Conservation (phyloP, 1,140 invertebrate species). For the Zaprionus gabonicus region DNA sequence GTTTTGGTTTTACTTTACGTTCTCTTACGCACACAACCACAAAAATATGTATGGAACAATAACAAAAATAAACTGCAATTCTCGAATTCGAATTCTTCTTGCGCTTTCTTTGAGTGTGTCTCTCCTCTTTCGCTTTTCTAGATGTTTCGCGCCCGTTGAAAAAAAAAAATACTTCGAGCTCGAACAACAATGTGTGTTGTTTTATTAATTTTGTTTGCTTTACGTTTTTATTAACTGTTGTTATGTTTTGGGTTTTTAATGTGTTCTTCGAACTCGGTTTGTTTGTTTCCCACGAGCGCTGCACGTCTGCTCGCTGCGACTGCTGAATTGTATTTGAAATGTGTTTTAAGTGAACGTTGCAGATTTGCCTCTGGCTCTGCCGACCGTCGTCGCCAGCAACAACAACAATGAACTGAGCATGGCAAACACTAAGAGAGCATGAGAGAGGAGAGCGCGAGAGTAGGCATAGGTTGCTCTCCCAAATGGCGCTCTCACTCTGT, state of each 20-base stretch:
- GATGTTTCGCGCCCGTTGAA: conserved; percentile 37
- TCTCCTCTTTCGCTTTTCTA: conserved; percentile 20
- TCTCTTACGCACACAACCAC: conserved; percentile 24
- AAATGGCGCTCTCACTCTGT: not conserved
- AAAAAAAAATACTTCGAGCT: not conserved
- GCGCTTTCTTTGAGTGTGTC: not conserved
- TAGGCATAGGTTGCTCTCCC: conserved; percentile 15
- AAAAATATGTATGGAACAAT: conserved; percentile 26
- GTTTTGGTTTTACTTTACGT: conserved; percentile 6
- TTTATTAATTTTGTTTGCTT: conserved; percentile 27
- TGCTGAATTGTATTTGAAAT: conserved; percentile 51
- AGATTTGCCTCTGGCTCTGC: conserved; percentile 31
- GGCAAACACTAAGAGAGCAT: conserved; percentile 16
- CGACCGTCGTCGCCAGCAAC: not conserved
- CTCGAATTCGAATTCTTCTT: conserved; percentile 2
- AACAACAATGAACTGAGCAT: conserved; percentile 19
- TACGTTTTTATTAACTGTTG: conserved; percentile 12
- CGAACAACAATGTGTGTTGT: not conserved
- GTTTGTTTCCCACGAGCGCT: conserved; percentile 16
- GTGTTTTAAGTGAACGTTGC: conserved; percentile 38
- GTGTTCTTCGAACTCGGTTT: not conserved
- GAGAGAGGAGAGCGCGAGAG: conserved; percentile 14
- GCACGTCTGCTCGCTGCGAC: conserved; percentile 39
- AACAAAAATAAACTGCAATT: not conserved
- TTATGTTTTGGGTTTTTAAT: conserved; percentile 11